Evolutionary conservation across 2,888 invertebrate genomes (phyloP).

Genomic region (Lamproptera curius): DNA sequence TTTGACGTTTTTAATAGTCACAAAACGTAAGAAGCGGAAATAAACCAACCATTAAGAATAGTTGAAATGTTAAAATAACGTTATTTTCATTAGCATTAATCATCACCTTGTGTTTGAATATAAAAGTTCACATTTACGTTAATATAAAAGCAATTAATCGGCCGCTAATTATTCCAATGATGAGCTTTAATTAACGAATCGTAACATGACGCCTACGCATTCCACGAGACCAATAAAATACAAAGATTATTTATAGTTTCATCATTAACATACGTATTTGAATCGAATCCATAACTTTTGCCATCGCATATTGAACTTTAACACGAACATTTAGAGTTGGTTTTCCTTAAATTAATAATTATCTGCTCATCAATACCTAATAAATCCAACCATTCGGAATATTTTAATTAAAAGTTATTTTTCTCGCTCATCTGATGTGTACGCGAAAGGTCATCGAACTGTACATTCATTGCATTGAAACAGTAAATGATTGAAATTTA

Average conservation of each 20-base stretch:
- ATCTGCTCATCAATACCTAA: constrained; percentile 3
- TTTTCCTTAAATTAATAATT: background rate
- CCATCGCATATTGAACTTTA: constrained; percentile 2
- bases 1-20: background rate
- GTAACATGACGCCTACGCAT: constrained; percentile 20
- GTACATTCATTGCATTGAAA: background rate
- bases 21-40: background rate
- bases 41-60: background rate
- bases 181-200: constrained; percentile 17
- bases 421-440: too few species aligned
- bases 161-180: constrained; percentile 18
- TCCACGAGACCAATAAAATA: constrained; percentile 14
- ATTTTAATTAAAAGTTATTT: constrained; percentile 20
- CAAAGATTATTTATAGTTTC: background rate
- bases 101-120: background rate
- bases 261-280: constrained; percentile 9
- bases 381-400: constrained; percentile 12
- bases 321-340: background rate
- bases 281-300: constrained; percentile 1
- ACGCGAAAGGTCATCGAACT: constrained; percentile 7
- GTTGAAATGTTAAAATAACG: background rate
- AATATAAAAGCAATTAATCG: background rate
- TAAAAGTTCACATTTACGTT: background rate
- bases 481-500: background rate
- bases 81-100: background rate